These are phyloP conservation scores for Amphipyra berbera DNA, from an alignment of 2,888 invertebrate genomes.

Conservation along the genomic window DNA sequence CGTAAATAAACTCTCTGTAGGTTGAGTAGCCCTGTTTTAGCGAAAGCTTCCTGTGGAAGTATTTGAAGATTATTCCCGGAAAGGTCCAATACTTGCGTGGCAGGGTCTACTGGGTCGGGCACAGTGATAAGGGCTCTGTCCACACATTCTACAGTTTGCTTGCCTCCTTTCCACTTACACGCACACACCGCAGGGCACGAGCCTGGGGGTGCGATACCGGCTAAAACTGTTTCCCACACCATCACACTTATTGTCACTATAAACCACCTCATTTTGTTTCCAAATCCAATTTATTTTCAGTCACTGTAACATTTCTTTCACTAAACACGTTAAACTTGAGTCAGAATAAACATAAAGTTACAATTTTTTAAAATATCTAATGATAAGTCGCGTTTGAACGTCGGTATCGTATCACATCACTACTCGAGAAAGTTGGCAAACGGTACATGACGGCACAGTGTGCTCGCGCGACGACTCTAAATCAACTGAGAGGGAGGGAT, in stretches of 20 bases:
- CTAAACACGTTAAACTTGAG: slow-evolving; percentile 60
- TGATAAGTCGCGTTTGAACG: slow-evolving; percentile 70
- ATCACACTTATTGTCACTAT: slow-evolving; percentile 84
- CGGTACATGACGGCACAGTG: slow-evolving; percentile 91
- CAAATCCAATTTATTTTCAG: slow-evolving; percentile 70
- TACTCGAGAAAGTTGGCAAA: slow-evolving; percentile 88
- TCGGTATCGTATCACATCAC: slow-evolving; percentile 88
- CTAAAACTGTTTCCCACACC: slow-evolving; percentile 81
- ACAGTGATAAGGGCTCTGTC: slow-evolving; percentile 95
- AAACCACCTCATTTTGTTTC: slow-evolving; percentile 86
- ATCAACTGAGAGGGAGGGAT: slow-evolving; percentile 87
- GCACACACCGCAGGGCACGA: slow-evolving; percentile 94
- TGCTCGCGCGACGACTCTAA: slow-evolving; percentile 81
- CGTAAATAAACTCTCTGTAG: slow-evolving; percentile 96
- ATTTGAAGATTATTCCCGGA: slow-evolving; percentile 96
- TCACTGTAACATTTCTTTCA: slow-evolving; percentile 77
- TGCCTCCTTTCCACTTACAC: slow-evolving; percentile 98
- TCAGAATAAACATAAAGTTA: slow-evolving; percentile 64
- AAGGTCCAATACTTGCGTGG: slow-evolving; percentile 97
- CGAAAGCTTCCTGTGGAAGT: slow-evolving; percentile 95
- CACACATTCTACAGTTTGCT: slow-evolving; percentile 97
- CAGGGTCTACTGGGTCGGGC: slow-evolving; percentile 95
- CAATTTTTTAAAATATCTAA: slow-evolving; percentile 66
- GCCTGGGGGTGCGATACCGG: slow-evolving; percentile 87
- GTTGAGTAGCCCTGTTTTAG: slow-evolving; percentile 94